A percentile compares a stretch with the other conserved stretches of the same genome.
Conservation (phyloP, 2,888 invertebrate species). For the Drepana falcataria region DNA sequence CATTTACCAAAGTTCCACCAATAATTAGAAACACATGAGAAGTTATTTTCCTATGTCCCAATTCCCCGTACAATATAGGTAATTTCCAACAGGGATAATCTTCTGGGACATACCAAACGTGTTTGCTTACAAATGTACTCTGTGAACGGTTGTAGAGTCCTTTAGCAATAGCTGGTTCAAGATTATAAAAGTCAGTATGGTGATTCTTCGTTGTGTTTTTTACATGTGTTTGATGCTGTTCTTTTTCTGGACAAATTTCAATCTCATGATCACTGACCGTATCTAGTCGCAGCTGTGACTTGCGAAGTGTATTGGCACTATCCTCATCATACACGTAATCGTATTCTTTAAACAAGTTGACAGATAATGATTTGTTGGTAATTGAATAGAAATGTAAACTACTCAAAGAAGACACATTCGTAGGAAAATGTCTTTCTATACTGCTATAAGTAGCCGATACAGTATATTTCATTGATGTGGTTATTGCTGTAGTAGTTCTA, state of each 20-base stretch:
- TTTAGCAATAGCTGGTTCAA: constrained; percentile 40
- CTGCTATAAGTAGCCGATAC: background rate
- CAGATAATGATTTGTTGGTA: background rate
- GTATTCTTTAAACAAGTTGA: constrained; percentile 3
- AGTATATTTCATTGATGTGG: background rate
- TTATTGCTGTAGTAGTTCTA: background rate
- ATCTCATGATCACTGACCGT: constrained; percentile 11
- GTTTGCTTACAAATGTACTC: constrained; percentile 7
- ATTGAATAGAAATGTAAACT: background rate
- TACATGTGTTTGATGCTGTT: constrained; percentile 7
- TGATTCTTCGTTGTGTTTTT: constrained; percentile 17
- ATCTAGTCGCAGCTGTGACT: background rate
- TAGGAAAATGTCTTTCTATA: background rate
- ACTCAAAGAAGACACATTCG: too few species aligned
- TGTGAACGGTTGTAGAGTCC: constrained; percentile 8
- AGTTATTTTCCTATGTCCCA: constrained; percentile 20
- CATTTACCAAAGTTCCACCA: constrained; percentile 38
- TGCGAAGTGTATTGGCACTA: constrained; percentile 3
- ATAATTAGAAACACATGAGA: constrained; percentile 45
- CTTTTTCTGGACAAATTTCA: constrained; percentile 8
- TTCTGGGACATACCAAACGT: constrained; percentile 58
- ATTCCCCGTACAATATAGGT: constrained; percentile 52
- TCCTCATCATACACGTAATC: constrained; percentile 8
- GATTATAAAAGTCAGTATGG: constrained; percentile 44
- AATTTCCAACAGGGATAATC: constrained; percentile 60